Evolutionary conservation across 2,888 invertebrate species (phyloP).

Genomic region (Idaea aversata): DNA sequence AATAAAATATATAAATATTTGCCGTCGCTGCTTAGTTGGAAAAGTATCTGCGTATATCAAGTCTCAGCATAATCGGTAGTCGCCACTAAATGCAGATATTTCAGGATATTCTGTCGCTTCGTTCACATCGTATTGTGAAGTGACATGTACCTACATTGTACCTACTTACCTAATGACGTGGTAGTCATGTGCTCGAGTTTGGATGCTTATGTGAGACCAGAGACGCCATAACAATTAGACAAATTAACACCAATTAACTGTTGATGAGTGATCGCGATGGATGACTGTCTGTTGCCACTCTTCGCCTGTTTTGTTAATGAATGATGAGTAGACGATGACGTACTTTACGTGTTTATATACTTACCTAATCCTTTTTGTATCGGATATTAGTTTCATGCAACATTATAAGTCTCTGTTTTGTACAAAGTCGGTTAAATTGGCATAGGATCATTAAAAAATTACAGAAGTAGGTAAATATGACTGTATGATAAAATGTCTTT

Average conservation of each 20-base stretch:
- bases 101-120: no score
- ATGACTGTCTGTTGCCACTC: neutral
- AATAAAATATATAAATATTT: no score
- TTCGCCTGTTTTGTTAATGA: neutral
- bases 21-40: no score
- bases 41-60: no score
- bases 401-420: neutral
- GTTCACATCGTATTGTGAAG: neutral
- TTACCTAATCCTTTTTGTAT: no score
- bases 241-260: conserved; percentile 1
- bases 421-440: neutral
- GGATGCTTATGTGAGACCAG: neutral
- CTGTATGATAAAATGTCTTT: no score
- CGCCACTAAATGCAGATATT: no score
- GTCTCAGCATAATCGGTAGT: no score
- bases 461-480: no score
- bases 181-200: neutral
- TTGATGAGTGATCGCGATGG: neutral
- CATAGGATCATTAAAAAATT: neutral
- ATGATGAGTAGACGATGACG: neutral
- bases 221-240: neutral
- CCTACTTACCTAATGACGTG: neutral
- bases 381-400: no score
- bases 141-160: neutral
- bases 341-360: no score